Percentiles rank a stretch among this genome's conserved stretches.
Evolutionary conservation across 2,888 invertebrate species (phyloP).

Genomic region (Tinea trinotella): DNA sequence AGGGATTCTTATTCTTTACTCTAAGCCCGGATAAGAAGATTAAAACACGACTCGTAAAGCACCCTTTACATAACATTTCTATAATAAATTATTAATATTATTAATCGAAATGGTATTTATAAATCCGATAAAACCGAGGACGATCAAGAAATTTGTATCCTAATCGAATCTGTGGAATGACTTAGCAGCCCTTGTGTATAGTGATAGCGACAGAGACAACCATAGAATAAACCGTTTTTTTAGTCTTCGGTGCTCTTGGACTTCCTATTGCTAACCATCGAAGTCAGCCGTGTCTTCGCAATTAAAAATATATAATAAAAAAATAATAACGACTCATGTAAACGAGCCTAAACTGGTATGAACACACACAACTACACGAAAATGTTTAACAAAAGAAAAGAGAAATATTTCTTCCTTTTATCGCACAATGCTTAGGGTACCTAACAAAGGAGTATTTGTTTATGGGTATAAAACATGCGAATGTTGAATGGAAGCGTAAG

Average conservation of each 20-base stretch:
- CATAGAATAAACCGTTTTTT: too few relatives aligned
- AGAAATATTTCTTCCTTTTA: neutral
- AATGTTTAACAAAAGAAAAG: neutral
- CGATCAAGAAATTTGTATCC: too few relatives aligned
- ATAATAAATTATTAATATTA: too few relatives aligned
- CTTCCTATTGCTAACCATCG: too few relatives aligned
- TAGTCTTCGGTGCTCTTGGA: too few relatives aligned
- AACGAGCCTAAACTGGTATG: neutral
- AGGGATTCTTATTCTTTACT: neutral
- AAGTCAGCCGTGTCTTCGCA: too few relatives aligned
- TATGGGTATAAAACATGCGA: slow-evolving; percentile 7
- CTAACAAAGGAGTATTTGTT: slow-evolving; percentile 10
- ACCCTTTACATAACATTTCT: neutral
- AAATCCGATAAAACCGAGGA: too few relatives aligned
- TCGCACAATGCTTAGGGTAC: neutral
- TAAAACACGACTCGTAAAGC: slow-evolving; percentile 8
- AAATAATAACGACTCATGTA: neutral
- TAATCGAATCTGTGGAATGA: too few relatives aligned
- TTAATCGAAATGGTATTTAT: too few relatives aligned
- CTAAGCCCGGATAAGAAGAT: slow-evolving; percentile 2
- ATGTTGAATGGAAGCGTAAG: neutral
- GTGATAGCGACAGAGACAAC: too few relatives aligned
- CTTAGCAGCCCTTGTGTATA: too few relatives aligned
- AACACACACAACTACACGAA: neutral
- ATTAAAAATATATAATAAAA: too few relatives aligned